These are phyloP conservation scores for Hypocryptadius cinnamomeus DNA, from an alignment of 2,113 vertebrate genomes.

Conservation along the genomic window DNA sequence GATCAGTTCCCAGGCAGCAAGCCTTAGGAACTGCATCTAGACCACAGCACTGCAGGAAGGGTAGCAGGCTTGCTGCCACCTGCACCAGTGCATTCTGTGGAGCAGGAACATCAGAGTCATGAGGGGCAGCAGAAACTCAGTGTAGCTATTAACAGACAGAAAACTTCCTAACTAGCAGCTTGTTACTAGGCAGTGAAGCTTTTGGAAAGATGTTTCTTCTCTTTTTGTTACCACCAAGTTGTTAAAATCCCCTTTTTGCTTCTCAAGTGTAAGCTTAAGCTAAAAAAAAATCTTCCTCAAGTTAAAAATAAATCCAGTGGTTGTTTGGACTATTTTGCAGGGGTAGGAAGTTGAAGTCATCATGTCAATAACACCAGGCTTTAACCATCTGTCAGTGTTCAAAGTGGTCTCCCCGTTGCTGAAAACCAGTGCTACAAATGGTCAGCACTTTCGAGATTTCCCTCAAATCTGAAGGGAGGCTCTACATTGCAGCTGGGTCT, in stretches of 20 bases:
- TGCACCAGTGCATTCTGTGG: neutral
- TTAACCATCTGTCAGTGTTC: neutral
- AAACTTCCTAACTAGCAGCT: neutral
- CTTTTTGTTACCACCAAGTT: neutral
- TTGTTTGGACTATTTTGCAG: neutral
- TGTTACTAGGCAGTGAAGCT: neutral
- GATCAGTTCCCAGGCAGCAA: neutral
- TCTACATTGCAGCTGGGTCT: neutral
- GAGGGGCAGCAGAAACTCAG: neutral
- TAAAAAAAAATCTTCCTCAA: neutral
- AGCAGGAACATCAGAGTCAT: neutral
- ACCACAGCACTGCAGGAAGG: neutral
- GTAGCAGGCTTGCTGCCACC: neutral
- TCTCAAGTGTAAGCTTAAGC: neutral
- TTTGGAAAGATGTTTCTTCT: neutral
- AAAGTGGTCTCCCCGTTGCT: neutral
- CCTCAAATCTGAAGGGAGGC: neutral
- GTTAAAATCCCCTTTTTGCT: neutral
- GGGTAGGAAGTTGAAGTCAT: conserved; percentile 1
- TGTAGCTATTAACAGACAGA: neutral
- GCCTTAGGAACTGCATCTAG: neutral
- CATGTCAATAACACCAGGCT: neutral
- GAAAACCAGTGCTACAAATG: neutral
- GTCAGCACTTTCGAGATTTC: accelerated
- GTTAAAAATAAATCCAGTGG: conserved; percentile 34